These are phyloP conservation scores for Ridgeia piscesae DNA, from an alignment of 1,140 invertebrate genomes.

Conservation along the genomic window DNA sequence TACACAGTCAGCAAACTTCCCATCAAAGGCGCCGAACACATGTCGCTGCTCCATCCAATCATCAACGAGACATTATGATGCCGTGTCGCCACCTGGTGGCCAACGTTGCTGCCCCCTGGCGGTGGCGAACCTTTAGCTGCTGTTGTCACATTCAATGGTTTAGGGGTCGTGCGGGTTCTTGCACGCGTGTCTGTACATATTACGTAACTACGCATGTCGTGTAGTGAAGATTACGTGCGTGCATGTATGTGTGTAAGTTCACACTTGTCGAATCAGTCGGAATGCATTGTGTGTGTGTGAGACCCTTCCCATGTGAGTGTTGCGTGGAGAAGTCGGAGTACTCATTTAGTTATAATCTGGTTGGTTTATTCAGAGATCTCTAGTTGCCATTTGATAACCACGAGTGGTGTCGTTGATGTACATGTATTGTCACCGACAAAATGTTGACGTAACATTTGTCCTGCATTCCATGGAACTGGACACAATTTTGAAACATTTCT, in stretches of 20 bases:
- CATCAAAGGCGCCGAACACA: conserved; percentile 90
- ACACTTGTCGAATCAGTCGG: background rate
- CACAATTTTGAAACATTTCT: background rate
- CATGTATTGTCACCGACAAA: background rate
- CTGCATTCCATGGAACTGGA: background rate
- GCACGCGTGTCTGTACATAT: background rate
- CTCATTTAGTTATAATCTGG: background rate
- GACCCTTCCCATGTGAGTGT: background rate
- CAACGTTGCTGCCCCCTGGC: background rate
- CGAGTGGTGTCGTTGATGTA: background rate
- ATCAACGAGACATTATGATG: conserved; percentile 75
- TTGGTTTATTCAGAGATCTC: background rate
- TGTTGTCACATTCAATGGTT: background rate
- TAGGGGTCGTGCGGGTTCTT: background rate
- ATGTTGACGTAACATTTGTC: background rate
- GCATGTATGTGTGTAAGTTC: background rate
- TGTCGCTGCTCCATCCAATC: conserved; percentile 86
- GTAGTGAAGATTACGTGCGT: background rate
- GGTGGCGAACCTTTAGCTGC: background rate
- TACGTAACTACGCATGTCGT: background rate
- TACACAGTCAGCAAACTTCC: conserved; percentile 89
- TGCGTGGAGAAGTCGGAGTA: background rate
- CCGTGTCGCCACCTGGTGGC: background rate
- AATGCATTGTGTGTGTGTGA: background rate
- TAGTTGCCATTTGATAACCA: background rate